Conservation (phyloP, 1,140 invertebrate species). For the Venustaconcha ellipsiformis region DNA sequence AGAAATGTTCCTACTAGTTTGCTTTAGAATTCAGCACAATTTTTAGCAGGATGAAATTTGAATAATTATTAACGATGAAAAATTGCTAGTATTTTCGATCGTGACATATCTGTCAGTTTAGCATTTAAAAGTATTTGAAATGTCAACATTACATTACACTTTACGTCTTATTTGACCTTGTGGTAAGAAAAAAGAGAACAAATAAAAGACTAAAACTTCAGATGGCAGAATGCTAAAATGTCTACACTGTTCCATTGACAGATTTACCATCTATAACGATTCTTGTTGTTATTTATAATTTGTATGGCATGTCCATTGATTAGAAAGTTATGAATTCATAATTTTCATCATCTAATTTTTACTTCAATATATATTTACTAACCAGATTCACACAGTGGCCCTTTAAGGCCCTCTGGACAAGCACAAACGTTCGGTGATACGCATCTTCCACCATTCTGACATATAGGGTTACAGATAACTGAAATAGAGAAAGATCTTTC, state of each 20-base stretch:
- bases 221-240: neutral
- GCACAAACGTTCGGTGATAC: constrained; percentile 33
- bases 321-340: neutral
- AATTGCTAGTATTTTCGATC: no score
- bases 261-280: neutral
- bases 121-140: no score
- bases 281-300: neutral
- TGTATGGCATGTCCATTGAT: neutral
- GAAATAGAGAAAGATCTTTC: constrained; percentile 1
- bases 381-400: constrained; percentile 40
- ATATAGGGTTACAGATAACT: constrained; percentile 40
- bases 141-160: no score
- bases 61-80: no score
- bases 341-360: neutral
- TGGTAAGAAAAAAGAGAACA: neutral
- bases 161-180: no score
- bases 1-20: no score
- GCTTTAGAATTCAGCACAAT: no score
- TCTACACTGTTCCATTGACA: neutral
- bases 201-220: neutral
- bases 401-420: constrained; percentile 43
- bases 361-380: constrained; percentile 5
- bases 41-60: no score
- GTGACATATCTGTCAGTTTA: no score
- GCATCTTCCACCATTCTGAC: constrained; percentile 49